These are phyloP conservation scores for Catonia carolina DNA, from an alignment of 2,888 invertebrate species.

Conservation along the genomic window DNA sequence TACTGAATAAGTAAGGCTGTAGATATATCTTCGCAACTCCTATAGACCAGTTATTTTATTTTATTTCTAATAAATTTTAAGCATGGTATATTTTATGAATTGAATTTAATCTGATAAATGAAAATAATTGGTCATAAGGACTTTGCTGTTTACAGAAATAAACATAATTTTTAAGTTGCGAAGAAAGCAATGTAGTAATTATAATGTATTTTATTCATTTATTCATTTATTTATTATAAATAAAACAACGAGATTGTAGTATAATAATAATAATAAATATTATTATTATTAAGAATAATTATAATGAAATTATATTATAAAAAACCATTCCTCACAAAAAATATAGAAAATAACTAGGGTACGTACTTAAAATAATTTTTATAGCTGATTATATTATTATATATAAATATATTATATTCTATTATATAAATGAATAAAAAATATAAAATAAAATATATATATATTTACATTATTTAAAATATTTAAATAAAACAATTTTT, in stretches of 20 bases:
- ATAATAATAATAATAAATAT: background rate
- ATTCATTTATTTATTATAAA: background rate
- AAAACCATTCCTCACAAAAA: slow-evolving; percentile 1
- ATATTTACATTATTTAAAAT: background rate
- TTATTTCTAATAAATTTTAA: too few species aligned
- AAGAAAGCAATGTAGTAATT: too few species aligned
- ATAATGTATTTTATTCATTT: too few species aligned
- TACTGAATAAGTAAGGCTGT: too few species aligned
- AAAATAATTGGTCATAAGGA: too few species aligned
- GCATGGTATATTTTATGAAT: too few species aligned
- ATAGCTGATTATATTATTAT: slow-evolving; percentile 20
- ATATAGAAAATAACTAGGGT: slow-evolving; percentile 18
- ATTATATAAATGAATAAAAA: background rate
- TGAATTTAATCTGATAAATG: too few species aligned
- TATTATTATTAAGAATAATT: background rate
- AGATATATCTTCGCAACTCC: too few species aligned
- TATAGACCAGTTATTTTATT: too few species aligned
- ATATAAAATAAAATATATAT: slow-evolving; percentile 3
- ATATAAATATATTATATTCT: slow-evolving; percentile 21
- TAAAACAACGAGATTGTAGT: background rate
- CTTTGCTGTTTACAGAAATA: too few species aligned
- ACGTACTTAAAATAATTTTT: slow-evolving; percentile 15
- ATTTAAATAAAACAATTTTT: background rate
- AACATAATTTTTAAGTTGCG: background rate
- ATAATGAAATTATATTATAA: background rate